These are phyloP conservation scores for Andrena dorsata DNA, from an alignment of 2,888 invertebrate genomes.

Conservation along the genomic window DNA sequence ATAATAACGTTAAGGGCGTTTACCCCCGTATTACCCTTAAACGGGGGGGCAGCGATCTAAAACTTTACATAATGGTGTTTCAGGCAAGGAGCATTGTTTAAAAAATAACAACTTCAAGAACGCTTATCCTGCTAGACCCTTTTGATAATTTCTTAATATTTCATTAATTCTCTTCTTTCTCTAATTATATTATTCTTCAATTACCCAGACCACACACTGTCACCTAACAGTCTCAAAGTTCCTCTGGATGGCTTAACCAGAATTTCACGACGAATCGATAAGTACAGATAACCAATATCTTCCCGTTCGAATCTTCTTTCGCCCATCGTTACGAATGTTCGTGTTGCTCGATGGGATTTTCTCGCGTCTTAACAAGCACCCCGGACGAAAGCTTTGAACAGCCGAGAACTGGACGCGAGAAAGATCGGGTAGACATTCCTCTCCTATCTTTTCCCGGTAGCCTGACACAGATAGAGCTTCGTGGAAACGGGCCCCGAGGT, in stretches of 20 bases:
- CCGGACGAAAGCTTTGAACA: conserved; percentile 17
- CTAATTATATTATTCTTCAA: too few relatives aligned
- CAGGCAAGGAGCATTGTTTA: too few relatives aligned
- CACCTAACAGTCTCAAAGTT: too few relatives aligned
- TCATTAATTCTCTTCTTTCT: not conserved
- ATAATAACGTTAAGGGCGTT: too few relatives aligned
- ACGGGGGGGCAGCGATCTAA: too few relatives aligned
- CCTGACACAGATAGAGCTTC: conserved; percentile 69
- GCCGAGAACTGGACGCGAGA: conserved; percentile 38
- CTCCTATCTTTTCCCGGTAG: conserved; percentile 70
- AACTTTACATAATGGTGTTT: too few relatives aligned
- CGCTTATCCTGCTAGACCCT: too few relatives aligned
- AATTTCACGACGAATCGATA: too few relatives aligned
- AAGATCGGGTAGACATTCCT: conserved; percentile 67
- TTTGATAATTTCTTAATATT: not conserved
- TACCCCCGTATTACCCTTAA: too few relatives aligned
- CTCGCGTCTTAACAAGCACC: conserved; percentile 47
- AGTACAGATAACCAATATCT: not conserved
- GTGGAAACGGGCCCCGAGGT: conserved; percentile 62
- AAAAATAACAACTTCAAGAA: too few relatives aligned
- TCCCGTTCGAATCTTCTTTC: not conserved
- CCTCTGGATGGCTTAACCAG: too few relatives aligned
- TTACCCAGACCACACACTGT: too few relatives aligned
- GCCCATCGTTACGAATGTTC: conserved; percentile 14
- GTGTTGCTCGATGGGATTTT: conserved; percentile 25